Evolutionary conservation across 2,888 invertebrate genomes (phyloP), one percentile per base, ranked within the genome.

Genomic region (Macaria notata): DNA sequence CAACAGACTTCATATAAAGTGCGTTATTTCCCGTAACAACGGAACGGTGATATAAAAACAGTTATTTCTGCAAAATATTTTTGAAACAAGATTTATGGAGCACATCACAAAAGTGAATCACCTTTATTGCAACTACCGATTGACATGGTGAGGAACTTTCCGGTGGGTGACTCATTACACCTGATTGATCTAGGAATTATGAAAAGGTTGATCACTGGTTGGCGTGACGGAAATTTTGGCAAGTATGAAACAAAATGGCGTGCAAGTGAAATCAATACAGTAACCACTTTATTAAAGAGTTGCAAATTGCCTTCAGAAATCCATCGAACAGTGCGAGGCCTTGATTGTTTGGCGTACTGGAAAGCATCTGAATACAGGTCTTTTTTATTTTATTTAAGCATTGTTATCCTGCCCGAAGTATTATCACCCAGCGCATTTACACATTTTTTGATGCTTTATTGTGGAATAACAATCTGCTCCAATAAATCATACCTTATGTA

Each of bases 221-320:
- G 36, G 46, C n/a, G 46, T 5, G 46, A 46, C 8, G 46, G 36
- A 5, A 46, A 46, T 36, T 46, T 46, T 46, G 46, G 46, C 3
- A 46, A 33, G 7, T 33, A 46, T 5, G 9, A 31, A 1, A 46
- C 46, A 9, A 46, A 46, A 46, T 36, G 33, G 46, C 36, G 33
- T 3, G 46, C 46, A 3, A 33, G 19, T 19, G 46, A 46, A 33
- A 46, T 9, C 4, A 9, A 9, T 3, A 3, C 6, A 6, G 36
- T 36, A 3, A 39, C 3, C 19, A 36, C 33, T 46, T 46, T 46
- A 7, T 9, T 46, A 8, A 6, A 7, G 3, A 9, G 19, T 2
- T 36, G 46, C 7, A 46, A 46, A 19, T 9, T 46, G 6, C 46
- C 46, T 4, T 36, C 33, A 1, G 46, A 46, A 36, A 36, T 46